Evolutionary conservation across 1,140 invertebrate species (phyloP), one percentile per base, ranked within the genome.

Genomic region (Acyrthosiphon pisum): DNA sequence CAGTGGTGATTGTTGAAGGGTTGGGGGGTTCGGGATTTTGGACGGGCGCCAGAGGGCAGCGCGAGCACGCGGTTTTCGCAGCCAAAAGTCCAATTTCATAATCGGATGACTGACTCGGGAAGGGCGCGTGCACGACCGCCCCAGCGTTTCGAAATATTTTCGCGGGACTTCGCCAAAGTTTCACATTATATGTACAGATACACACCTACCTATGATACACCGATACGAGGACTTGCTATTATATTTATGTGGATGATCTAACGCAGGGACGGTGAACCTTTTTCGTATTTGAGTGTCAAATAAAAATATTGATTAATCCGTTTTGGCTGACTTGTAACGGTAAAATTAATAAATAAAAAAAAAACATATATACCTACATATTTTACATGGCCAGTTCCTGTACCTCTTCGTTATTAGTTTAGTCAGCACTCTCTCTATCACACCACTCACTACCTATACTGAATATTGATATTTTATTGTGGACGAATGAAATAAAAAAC

Each of bases 61-160:
- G 41, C 0, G 46, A 3, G 48, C 50, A 37, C 88, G 76, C 76
- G 46, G 44, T 92, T 92, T 81, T 44, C 18, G 46, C 20, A 41
- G 91, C 91, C 91, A 92, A 92, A 92, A 92, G 48, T 92, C 68
- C 91, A 68, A 92, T 92, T 92, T 81, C 91, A n/a, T 35, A 53
- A 84, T 53, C 91, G 91, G 76, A 92, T 92, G 60, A 92, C 44
- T 84, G 91, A 92, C n/a, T 92, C 91, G 68, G 60, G 48, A 88
- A 88, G 48, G 86, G n/a, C 30, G n/a, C 48, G 86, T 48, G 8
- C 46, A 48, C 46, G 6, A 50, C 46, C 46, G 46, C 46, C 22
- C 6, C 60, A 68, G 30, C n/a, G 30, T 88, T 88, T 88, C 18
- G 14, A 88, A 50, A 88, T 35, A n/a, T 88, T 48, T 88, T n/a